A percentile compares a stretch with the other conserved stretches of the same genome.
phyloP scores from a whole-genome alignment of 2,888 invertebrate genomes.

The Sipha maydis region DNA sequence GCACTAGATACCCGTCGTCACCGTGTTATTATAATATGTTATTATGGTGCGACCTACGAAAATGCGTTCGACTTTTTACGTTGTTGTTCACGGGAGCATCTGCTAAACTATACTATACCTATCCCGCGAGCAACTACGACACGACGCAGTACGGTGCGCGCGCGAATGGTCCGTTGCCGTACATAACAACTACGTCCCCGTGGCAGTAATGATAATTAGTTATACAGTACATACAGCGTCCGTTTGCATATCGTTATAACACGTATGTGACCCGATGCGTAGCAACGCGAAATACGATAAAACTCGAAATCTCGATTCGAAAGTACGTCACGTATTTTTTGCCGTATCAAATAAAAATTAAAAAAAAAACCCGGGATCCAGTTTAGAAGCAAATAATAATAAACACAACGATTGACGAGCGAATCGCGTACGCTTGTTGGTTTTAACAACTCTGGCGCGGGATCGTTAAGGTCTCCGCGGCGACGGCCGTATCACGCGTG shows the following conservation, averaged over 20 bases:
- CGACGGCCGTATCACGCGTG: too few relatives aligned
- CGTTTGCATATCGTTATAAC: too few relatives aligned
- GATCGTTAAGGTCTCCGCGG: not conserved
- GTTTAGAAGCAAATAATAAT: not conserved
- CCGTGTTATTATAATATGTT: not conserved
- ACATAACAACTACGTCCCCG: too few relatives aligned
- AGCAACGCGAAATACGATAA: not conserved
- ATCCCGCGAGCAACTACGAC: too few relatives aligned
- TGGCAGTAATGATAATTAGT: too few relatives aligned
- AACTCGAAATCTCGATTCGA: not conserved
- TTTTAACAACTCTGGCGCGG: not conserved
- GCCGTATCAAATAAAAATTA: not conserved
- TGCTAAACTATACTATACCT: not conserved
- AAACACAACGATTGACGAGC: not conserved
- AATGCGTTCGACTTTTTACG: not conserved
- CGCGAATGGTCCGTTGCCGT: too few relatives aligned
- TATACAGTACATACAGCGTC: too few relatives aligned
- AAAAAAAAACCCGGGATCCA: not conserved
- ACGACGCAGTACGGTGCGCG: too few relatives aligned
- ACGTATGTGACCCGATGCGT: too few relatives aligned
- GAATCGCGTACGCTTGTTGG: not conserved
- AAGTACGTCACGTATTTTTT: not conserved
- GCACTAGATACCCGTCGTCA: not conserved
- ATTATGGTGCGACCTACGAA: not conserved
- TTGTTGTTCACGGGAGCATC: not conserved